A percentile compares a stretch with the other conserved stretches of the same genome.
Evolutionary conservation across 2,113 vertebrate genomes (phyloP).

Genomic region (Macquaria ambigua): DNA sequence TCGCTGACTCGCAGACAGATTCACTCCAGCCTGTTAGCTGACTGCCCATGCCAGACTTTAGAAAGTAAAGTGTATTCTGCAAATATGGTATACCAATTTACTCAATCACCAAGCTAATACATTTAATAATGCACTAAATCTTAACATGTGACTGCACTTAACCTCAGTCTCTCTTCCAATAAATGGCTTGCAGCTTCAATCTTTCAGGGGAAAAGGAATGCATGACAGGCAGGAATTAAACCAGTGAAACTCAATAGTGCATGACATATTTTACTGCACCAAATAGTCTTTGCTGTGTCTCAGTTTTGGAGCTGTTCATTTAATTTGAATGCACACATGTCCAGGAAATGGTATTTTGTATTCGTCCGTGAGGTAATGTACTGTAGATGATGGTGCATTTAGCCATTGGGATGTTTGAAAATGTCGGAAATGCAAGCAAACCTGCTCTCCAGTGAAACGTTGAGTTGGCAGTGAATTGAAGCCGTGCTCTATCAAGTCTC

Average conservation of each 20-base stretch:
- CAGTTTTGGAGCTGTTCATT: slow-evolving; percentile 40
- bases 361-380: slow-evolving; percentile 14
- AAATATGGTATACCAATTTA: slow-evolving; percentile 35
- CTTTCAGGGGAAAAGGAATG: slow-evolving; percentile 56
- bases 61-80: slow-evolving; percentile 5
- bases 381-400: slow-evolving; percentile 2
- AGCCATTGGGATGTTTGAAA: slow-evolving; percentile 21
- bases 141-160: slow-evolving; percentile 44
- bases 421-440: not conserved
- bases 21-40: not conserved
- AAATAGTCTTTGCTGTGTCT: slow-evolving; percentile 34
- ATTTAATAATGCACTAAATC: slow-evolving; percentile 43
- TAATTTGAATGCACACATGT: slow-evolving; percentile 42
- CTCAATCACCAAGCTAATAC: slow-evolving; percentile 60
- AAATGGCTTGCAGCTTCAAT: slow-evolving; percentile 47
- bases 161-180: slow-evolving; percentile 41
- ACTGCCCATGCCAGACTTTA: not conserved
- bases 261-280: slow-evolving; percentile 41
- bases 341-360: slow-evolving; percentile 1
- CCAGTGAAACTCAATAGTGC: slow-evolving; percentile 62
- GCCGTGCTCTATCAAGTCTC: slow-evolving; percentile 22
- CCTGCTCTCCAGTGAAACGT: not conserved
- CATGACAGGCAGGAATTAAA: slow-evolving; percentile 53
- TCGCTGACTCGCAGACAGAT: slow-evolving; percentile 9
- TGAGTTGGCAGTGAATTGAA: slow-evolving; percentile 2